Evolutionary conservation across 2,113 vertebrate species (phyloP).

Genomic region (Phylloscopus trochiloides): DNA sequence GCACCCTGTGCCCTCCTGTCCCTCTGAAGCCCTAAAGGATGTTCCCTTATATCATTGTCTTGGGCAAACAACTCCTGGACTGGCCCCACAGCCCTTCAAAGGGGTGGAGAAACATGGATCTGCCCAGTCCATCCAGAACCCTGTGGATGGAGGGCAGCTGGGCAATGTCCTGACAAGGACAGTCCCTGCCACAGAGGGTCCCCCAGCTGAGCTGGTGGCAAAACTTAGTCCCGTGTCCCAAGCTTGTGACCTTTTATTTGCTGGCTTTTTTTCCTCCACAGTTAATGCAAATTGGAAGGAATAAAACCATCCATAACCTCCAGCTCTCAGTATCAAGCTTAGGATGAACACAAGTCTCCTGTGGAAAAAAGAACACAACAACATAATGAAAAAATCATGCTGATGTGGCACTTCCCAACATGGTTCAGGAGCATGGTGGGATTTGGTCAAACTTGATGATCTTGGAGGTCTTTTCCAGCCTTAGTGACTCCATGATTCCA

Average conservation of each 20-base stretch:
- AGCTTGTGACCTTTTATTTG: background rate
- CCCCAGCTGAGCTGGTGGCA: background rate
- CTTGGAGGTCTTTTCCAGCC: background rate
- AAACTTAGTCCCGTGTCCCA: background rate
- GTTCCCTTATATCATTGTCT: fast-evolving
- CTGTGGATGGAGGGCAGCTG: background rate
- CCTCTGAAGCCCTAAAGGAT: background rate
- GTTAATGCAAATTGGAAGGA: background rate
- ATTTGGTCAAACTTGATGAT: background rate
- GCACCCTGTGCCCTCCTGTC: background rate
- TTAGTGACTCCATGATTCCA: background rate
- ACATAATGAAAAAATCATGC: background rate
- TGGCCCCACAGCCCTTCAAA: background rate
- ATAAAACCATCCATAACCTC: background rate
- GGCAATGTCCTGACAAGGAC: background rate
- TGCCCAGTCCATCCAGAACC: background rate
- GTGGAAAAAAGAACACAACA: background rate
- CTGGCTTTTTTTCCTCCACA: background rate
- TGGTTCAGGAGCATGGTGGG: background rate
- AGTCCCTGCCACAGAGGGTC: no score
- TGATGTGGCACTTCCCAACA: background rate
- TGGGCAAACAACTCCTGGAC: background rate
- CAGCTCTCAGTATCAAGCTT: background rate
- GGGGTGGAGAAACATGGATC: background rate
- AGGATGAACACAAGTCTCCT: background rate